Percentiles rank a stretch among this genome's conserved stretches.
Conservation (phyloP, 1,140 invertebrate species). For the Aphaenogaster floridana region DNA sequence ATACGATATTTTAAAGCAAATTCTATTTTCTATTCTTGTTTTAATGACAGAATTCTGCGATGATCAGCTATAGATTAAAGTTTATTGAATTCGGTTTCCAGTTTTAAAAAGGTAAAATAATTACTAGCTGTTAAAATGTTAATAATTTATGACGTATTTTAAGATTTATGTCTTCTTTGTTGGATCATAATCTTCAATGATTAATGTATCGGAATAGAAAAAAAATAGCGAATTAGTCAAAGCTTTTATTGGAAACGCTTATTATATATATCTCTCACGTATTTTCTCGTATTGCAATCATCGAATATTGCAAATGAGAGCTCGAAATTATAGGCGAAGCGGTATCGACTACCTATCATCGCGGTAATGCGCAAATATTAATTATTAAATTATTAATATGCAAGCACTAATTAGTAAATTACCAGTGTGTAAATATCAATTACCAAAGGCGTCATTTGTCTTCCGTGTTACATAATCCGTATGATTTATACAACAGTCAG, state of each 20-base stretch:
- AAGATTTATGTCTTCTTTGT: too few species aligned
- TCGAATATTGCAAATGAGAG: background rate
- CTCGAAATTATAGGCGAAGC: slow-evolving; percentile 29
- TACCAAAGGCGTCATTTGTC: slow-evolving; percentile 29
- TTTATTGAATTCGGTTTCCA: too few species aligned
- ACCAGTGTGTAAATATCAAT: slow-evolving; percentile 54
- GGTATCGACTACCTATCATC: slow-evolving; percentile 52
- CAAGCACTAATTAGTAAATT: slow-evolving; percentile 52
- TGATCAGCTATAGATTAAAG: too few species aligned
- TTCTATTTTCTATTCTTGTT: too few species aligned
- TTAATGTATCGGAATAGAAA: background rate
- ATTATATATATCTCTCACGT: background rate
- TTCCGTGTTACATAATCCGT: slow-evolving; percentile 10
- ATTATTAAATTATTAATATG: slow-evolving; percentile 52
- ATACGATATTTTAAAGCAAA: too few species aligned
- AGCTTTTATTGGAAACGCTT: background rate
- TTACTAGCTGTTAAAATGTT: too few species aligned
- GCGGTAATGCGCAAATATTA: slow-evolving; percentile 55
- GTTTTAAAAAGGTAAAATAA: too few species aligned
- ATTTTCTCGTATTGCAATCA: background rate
- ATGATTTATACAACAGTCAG: background rate
- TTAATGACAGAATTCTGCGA: too few species aligned
- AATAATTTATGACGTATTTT: background rate
- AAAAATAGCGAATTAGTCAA: background rate
- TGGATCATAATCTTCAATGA: background rate